A percentile compares a stretch with the other conserved stretches of the same genome.
phyloP scores from a whole-genome alignment of 2,888 invertebrate genomes.

The Tineola bisselliella region DNA sequence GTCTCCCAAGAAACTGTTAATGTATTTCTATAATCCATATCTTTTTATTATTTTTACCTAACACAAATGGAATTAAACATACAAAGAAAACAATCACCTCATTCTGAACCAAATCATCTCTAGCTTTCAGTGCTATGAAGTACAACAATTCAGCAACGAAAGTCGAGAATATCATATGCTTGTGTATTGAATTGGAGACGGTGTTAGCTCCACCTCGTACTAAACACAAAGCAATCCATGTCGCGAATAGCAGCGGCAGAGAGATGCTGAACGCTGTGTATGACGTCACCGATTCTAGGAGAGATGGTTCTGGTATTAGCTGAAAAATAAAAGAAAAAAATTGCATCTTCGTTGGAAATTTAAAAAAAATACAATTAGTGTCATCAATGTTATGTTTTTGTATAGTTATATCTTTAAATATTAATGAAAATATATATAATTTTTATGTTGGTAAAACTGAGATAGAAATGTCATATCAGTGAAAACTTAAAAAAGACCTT shows the following conservation, averaged over 20 bases:
- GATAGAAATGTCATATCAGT: no score
- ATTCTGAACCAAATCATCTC: conserved; percentile 81
- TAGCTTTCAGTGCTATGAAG: conserved; percentile 85
- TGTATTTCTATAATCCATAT: no score
- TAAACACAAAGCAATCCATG: conserved; percentile 82
- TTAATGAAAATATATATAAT: no score
- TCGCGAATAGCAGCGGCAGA: conserved; percentile 79
- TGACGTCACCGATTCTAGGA: conserved; percentile 86
- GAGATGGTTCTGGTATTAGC: conserved; percentile 87
- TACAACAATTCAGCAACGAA: conserved; percentile 88
- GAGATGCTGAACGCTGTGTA: conserved; percentile 90
- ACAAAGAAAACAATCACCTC: conserved; percentile 61
- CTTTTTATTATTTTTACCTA: no score
- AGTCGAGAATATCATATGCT: conserved; percentile 91
- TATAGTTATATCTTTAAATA: no score
- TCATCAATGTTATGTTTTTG: no score
- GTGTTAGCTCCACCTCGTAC: conserved; percentile 84
- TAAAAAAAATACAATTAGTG: no score
- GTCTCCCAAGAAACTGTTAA: no score
- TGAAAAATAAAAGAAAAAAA: conserved; percentile 37
- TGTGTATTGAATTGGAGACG: conserved; percentile 93
- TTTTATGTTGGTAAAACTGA: no score
- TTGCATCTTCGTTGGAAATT: no score
- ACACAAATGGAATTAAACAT: no score
- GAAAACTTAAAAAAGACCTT: no score